These are phyloP conservation scores for Bombus breviceps DNA, from an alignment of 1,140 invertebrate species.

Conservation along the genomic window DNA sequence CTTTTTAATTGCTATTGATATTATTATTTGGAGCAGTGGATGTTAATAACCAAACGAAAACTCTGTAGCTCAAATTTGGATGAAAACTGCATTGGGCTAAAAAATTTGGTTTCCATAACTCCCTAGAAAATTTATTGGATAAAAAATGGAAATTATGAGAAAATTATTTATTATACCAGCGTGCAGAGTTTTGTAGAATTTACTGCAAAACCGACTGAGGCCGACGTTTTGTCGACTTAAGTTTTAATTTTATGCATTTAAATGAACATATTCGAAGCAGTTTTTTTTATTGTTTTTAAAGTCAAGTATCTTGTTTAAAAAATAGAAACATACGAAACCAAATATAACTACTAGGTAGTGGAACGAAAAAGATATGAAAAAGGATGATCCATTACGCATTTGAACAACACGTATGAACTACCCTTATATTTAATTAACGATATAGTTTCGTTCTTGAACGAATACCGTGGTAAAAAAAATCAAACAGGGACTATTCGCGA, in stretches of 20 bases:
- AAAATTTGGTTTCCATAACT: background rate
- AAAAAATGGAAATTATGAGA: background rate
- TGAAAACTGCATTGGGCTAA: background rate
- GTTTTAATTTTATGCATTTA: slow-evolving; percentile 7
- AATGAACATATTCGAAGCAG: background rate
- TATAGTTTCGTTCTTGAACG: slow-evolving; percentile 16
- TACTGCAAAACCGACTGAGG: slow-evolving; percentile 6
- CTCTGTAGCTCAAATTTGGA: background rate
- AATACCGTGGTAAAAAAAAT: background rate
- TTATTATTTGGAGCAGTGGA: background rate
- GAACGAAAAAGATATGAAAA: background rate
- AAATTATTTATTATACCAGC: background rate
- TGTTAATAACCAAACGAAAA: background rate
- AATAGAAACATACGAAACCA: background rate
- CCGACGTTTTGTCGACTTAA: background rate
- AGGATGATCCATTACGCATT: background rate
- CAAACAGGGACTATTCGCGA: slow-evolving; percentile 23
- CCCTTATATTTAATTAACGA: background rate
- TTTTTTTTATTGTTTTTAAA: background rate
- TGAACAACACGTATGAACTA: background rate
- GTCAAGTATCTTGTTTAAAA: background rate
- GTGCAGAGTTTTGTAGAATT: background rate
- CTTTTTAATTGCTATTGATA: too few species aligned
- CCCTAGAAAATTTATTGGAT: background rate
- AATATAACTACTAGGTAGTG: background rate